Percentiles rank a stretch among this genome's conserved stretches.
Conservation (phyloP, 92 coral and sea anemone genomes). For the Zoanthus sansibaricus region DNA sequence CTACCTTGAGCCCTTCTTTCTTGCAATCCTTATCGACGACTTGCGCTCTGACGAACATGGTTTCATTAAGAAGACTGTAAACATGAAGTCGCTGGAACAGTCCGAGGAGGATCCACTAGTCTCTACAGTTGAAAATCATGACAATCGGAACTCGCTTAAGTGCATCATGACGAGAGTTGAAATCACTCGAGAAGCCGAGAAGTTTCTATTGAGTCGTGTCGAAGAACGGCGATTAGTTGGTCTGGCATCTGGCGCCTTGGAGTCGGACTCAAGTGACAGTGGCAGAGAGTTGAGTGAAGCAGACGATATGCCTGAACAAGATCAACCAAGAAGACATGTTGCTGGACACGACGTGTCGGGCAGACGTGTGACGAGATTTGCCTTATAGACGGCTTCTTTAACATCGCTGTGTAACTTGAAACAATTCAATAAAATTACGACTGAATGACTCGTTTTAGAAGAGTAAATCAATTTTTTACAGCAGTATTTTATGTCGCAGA, state of each 20-base stretch:
- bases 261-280: constrained; percentile 18
- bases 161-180: constrained; percentile 27
- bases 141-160: too few species aligned
- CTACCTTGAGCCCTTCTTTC: too few species aligned
- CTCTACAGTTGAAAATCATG: too few species aligned
- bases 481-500: too few species aligned
- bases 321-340: constrained; percentile 3
- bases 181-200: constrained; percentile 20
- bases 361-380: constrained; percentile 13
- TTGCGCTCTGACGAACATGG: constrained; percentile 7
- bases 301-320: too few species aligned
- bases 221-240: constrained; percentile 31
- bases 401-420: too few species aligned
- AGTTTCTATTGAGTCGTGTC: constrained; percentile 2
- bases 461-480: too few species aligned
- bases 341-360: not conserved
- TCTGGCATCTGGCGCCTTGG: constrained; percentile 3
- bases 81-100: constrained; percentile 39
- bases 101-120: constrained; percentile 51
- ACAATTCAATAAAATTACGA: too few species aligned
- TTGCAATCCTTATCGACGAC: too few species aligned
- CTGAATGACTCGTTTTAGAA: too few species aligned
- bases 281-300: too few species aligned
- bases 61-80: too few species aligned
- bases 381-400: constrained; percentile 1